Evolutionary conservation across 1,140 invertebrate genomes (phyloP).

Genomic region (Catajapyx aquilonaris): DNA sequence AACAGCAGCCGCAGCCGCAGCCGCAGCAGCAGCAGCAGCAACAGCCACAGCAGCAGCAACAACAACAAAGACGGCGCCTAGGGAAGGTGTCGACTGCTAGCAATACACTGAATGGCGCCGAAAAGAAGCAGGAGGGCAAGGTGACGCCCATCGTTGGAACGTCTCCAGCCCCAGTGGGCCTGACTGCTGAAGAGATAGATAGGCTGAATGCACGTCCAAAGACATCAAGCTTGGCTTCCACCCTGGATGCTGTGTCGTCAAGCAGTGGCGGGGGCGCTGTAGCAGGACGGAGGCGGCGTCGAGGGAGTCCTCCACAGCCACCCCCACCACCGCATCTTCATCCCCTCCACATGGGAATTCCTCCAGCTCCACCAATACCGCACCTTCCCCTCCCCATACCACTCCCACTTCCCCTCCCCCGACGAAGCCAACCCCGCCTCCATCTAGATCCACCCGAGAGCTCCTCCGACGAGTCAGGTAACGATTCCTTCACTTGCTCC

Average conservation of each 20-base stretch:
- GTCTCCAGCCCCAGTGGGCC: constrained; percentile 42
- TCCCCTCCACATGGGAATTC: no score
- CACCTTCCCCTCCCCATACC: constrained; percentile 21
- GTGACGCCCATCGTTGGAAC: no score
- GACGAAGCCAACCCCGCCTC: constrained; percentile 35
- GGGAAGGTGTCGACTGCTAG: constrained; percentile 5
- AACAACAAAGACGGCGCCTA: constrained; percentile 26
- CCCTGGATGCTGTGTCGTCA: constrained; percentile 76
- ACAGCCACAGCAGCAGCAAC: no score
- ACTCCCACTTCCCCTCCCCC: constrained; percentile 19
- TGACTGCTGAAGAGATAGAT: constrained; percentile 83
- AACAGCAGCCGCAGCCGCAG: no score
- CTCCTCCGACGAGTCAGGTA: constrained; percentile 82
- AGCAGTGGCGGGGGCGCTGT: constrained; percentile 56
- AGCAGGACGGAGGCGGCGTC: constrained; percentile 19
- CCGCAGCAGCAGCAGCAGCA: no score
- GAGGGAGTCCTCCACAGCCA: no score
- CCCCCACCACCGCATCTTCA: constrained; percentile 15
- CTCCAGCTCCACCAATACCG: no score
- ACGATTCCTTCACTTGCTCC: constrained; percentile 93
- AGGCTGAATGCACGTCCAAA: constrained; percentile 64
- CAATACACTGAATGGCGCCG: background rate
- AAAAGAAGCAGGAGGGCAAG: constrained; percentile 11
- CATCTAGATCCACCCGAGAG: constrained; percentile 25
- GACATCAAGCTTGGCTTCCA: constrained; percentile 73